phyloP scores from a whole-genome alignment of 2,113 vertebrate genomes.

The Pteronura brasiliensis region DNA sequence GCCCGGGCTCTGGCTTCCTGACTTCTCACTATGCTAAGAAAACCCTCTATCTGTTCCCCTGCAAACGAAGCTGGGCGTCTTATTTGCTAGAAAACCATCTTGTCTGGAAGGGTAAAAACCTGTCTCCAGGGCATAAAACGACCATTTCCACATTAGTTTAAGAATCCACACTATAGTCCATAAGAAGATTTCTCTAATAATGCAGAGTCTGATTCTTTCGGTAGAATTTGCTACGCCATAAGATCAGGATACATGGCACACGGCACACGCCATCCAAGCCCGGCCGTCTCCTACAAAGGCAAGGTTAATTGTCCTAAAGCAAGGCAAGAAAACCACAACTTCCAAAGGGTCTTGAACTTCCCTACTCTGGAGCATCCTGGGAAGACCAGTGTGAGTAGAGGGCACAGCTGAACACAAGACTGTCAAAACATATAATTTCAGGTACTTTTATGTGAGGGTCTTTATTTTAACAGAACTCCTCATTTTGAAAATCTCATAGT shows the following conservation, averaged over 20 bases:
- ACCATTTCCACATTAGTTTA: not conserved
- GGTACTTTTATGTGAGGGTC: not conserved
- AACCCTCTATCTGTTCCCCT: not conserved
- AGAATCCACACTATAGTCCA: not conserved
- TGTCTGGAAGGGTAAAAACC: not conserved
- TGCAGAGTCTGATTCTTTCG: not conserved
- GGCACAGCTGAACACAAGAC: not conserved
- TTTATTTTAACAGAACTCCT: not conserved
- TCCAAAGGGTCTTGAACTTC: not conserved
- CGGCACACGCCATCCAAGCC: not conserved
- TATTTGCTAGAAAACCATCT: not conserved
- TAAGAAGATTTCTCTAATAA: not conserved
- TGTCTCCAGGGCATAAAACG: not conserved
- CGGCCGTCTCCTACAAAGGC: not conserved
- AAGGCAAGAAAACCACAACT: not conserved
- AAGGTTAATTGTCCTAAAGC: not conserved
- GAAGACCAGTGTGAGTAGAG: not conserved
- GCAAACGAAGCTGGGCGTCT: not conserved
- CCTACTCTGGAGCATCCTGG: not conserved
- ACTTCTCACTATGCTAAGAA: not conserved
- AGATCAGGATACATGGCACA: too few relatives aligned
- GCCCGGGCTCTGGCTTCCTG: fast-evolving
- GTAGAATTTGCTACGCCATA: not conserved
- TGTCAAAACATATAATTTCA: not conserved
- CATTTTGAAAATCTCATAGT: not conserved